Percentiles rank a stretch among this genome's conserved stretches.
Conservation (phyloP, 2,113 vertebrate genomes). For the Zosterops borbonicus region DNA sequence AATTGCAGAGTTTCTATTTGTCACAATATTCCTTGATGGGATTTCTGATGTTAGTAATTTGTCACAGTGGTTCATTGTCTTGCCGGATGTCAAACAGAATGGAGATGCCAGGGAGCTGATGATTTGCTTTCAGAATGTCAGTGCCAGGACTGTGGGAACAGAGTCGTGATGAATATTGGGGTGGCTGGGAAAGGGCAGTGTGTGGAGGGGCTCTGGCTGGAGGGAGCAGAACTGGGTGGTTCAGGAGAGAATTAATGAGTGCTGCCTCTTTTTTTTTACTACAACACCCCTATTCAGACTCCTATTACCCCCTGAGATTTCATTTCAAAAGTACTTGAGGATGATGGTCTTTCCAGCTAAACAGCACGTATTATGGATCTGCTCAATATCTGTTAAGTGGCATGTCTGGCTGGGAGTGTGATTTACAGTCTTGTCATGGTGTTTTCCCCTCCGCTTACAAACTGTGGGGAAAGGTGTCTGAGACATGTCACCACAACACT, state of each 20-base stretch:
- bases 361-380: background rate
- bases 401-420: background rate
- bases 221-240: background rate
- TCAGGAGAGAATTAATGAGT: background rate
- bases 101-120: conserved; percentile 18
- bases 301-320: background rate
- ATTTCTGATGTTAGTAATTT: conserved; percentile 51
- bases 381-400: background rate
- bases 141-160: background rate
- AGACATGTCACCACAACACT: background rate
- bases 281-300: rapidly evolving
- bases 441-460: background rate
- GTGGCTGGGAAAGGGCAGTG: rapidly evolving
- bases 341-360: background rate
- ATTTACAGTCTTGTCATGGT: background rate
- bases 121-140: background rate
- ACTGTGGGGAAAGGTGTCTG: background rate
- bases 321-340: background rate
- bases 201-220: rapidly evolving
- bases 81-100: background rate
- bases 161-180: background rate
- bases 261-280: background rate
- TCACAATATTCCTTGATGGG: conserved; percentile 56
- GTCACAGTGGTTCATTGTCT: conserved; percentile 49
- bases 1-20: conserved; percentile 61